These are phyloP conservation scores for Lithophane socia DNA, from an alignment of 2,888 invertebrate genomes.

Conservation along the genomic window DNA sequence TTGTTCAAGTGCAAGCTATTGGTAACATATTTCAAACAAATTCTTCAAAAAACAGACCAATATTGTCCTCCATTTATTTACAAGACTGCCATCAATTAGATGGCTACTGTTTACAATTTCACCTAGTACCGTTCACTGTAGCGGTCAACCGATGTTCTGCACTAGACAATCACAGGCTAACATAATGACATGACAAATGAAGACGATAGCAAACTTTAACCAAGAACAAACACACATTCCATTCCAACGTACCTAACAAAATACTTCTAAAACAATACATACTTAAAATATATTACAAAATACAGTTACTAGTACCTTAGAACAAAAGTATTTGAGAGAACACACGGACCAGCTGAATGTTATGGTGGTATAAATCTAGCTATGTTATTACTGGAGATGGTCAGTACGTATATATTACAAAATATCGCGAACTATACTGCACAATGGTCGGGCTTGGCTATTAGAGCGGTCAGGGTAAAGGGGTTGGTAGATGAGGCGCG, in stretches of 20 bases:
- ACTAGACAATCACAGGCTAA: not conserved
- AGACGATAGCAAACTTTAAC: not conserved
- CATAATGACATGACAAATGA: not conserved
- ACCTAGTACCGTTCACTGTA: not conserved
- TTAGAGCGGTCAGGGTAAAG: constrained; percentile 62
- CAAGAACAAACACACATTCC: constrained; percentile 4
- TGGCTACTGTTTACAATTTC: not conserved
- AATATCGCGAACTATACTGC: constrained; percentile 63
- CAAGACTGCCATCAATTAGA: not conserved
- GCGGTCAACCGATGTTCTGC: not conserved
- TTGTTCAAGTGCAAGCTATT: too few relatives aligned
- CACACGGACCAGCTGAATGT: constrained; percentile 26
- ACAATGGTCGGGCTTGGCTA: constrained; percentile 65
- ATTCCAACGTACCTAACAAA: not conserved
- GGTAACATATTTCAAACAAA: not conserved
- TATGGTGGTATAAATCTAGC: constrained; percentile 59
- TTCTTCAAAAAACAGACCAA: not conserved
- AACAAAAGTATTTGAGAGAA: constrained; percentile 46
- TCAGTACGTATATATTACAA: constrained; percentile 62
- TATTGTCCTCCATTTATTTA: not conserved
- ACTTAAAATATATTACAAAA: constrained; percentile 34
- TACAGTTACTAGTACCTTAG: constrained; percentile 53
- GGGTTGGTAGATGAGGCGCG: constrained; percentile 15
- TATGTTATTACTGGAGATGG: constrained; percentile 67
- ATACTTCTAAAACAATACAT: constrained; percentile 36